These are phyloP conservation scores for Oryzias celebensis DNA, from an alignment of 2,113 vertebrate genomes.

Conservation along the genomic window DNA sequence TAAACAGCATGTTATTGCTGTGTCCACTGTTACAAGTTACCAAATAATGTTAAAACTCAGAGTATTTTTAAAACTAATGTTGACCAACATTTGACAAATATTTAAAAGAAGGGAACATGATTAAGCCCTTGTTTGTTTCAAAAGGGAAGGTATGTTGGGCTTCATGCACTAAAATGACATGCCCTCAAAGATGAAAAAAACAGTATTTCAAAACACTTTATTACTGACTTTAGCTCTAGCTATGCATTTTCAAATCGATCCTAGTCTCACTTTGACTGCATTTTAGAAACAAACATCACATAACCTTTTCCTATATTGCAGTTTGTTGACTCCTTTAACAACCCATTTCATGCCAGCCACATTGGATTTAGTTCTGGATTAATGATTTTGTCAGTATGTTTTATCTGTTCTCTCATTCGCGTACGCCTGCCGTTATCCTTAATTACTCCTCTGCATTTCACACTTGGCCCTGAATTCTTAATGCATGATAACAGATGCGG, in stretches of 20 bases:
- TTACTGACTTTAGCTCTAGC: too few species aligned
- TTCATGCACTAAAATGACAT: too few species aligned
- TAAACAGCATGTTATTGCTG: conserved; percentile 54
- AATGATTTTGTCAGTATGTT: conserved; percentile 70
- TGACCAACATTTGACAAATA: too few species aligned
- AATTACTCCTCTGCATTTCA: conserved; percentile 68
- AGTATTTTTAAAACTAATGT: too few species aligned
- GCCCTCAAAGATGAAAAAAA: too few species aligned
- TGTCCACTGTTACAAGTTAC: conserved; percentile 16
- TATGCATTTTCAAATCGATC: neutral
- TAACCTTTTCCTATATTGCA: conserved; percentile 61
- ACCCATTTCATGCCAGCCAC: conserved; percentile 64
- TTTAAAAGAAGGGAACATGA: too few species aligned
- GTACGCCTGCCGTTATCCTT: conserved; percentile 63
- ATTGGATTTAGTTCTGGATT: conserved; percentile 65
- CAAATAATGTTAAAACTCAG: conserved; percentile 3
- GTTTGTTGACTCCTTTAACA: conserved; percentile 56
- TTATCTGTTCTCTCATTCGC: conserved; percentile 72
- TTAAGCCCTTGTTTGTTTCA: too few species aligned
- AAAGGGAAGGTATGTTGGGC: too few species aligned
- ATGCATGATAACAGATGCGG: conserved; percentile 66
- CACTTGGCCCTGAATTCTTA: conserved; percentile 66
- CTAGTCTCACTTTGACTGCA: conserved; percentile 42
- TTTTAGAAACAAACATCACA: conserved; percentile 49
- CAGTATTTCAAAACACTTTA: too few species aligned